Conservation (phyloP, 1,140 invertebrate genomes). For the Lycorma delicatula region DNA sequence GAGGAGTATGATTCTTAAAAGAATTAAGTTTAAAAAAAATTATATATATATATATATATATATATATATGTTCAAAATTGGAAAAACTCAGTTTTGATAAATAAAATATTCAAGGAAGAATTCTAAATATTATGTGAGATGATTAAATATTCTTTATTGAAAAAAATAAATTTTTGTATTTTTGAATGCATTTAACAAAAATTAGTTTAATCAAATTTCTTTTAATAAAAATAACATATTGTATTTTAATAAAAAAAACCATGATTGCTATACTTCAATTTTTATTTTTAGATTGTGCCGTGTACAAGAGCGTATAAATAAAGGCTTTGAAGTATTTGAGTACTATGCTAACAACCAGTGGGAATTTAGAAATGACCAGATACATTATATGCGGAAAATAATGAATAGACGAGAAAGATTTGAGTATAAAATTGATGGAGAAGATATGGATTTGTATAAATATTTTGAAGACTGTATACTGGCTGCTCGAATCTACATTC, state of each 20-base stretch:
- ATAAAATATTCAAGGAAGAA: too few species aligned
- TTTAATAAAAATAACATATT: too few species aligned
- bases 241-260: too few species aligned
- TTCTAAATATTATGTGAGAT: too few species aligned
- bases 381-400: slow-evolving; percentile 44
- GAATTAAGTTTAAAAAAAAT: too few species aligned
- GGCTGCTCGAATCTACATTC: slow-evolving; percentile 62
- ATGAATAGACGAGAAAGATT: slow-evolving; percentile 54
- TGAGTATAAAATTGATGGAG: slow-evolving; percentile 59
- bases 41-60: too few species aligned
- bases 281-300: slow-evolving; percentile 51
- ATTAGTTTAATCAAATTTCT: too few species aligned
- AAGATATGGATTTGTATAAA: slow-evolving; percentile 56
- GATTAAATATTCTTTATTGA: too few species aligned
- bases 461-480: slow-evolving; percentile 67
- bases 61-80: too few species aligned
- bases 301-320: slow-evolving; percentile 64
- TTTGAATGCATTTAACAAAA: background rate
- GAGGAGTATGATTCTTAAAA: too few species aligned
- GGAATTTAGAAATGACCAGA: slow-evolving; percentile 63
- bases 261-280: too few species aligned
- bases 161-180: background rate
- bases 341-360: slow-evolving; percentile 80
- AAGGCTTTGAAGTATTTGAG: slow-evolving; percentile 76
- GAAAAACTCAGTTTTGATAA: too few species aligned